Percentiles rank a stretch among this genome's conserved stretches.
Evolutionary conservation across 2,113 vertebrate genomes (phyloP).

Genomic region (Bubo bubo): DNA sequence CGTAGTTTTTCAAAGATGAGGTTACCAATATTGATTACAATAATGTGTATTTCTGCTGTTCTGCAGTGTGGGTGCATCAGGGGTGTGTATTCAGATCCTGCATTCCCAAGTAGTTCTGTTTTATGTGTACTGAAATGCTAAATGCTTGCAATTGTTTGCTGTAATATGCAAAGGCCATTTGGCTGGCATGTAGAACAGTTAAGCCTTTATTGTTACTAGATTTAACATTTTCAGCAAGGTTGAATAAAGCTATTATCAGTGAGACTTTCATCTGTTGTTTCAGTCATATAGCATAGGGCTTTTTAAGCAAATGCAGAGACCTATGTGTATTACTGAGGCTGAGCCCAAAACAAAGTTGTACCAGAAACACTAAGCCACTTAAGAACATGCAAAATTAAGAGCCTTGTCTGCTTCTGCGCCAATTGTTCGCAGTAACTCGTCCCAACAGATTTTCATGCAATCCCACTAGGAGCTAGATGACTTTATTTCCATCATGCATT

Average conservation of each 20-base stretch:
- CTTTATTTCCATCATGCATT: neutral
- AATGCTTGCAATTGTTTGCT: conserved; percentile 46
- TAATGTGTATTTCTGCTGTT: neutral
- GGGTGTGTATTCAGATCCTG: neutral
- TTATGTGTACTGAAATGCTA: neutral
- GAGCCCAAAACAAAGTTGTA: conserved; percentile 3
- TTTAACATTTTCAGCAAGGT: conserved; percentile 53
- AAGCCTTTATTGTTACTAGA: conserved; percentile 48
- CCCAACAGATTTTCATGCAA: neutral
- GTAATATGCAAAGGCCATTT: neutral
- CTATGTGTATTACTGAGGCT: neutral
- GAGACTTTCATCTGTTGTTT: conserved; percentile 21
- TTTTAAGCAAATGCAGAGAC: neutral
- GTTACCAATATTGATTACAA: neutral
- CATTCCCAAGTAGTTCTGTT: neutral
- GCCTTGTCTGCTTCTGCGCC: neutral
- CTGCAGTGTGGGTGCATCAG: neutral
- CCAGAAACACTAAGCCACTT: neutral
- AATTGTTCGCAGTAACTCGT: neutral
- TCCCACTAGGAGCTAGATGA: neutral
- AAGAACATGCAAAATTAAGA: neutral
- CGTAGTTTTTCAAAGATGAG: neutral
- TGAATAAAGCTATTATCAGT: conserved; percentile 44
- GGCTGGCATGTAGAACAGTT: conserved; percentile 31
- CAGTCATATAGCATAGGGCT: neutral